Percentiles rank a stretch among this genome's conserved stretches.
These are phyloP conservation scores for Trichacis sp. DNA, from an alignment of 2,888 invertebrate genomes.

Conservation along the genomic window DNA sequence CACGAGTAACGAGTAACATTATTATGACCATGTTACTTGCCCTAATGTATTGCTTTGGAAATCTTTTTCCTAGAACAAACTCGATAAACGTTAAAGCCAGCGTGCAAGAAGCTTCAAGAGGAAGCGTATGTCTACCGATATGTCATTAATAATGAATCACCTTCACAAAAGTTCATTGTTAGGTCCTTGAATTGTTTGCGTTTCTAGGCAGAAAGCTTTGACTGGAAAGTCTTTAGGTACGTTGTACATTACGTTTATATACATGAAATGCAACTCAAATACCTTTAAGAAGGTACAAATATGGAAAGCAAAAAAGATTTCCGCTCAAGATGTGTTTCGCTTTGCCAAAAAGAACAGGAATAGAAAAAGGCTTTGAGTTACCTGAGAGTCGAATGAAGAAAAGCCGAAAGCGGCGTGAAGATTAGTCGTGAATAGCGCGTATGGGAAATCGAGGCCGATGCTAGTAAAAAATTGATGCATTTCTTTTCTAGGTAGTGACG, in stretches of 20 bases:
- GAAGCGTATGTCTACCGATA: constrained; percentile 50
- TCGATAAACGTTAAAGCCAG: constrained; percentile 41
- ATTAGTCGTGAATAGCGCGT: too few species aligned
- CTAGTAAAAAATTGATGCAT: too few species aligned
- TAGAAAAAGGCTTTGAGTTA: background rate
- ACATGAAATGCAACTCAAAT: constrained; percentile 7
- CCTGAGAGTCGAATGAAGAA: background rate
- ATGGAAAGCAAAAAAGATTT: background rate
- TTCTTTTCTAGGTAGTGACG: too few species aligned
- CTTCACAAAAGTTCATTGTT: constrained; percentile 57
- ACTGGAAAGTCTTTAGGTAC: constrained; percentile 33
- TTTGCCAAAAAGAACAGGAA: background rate
- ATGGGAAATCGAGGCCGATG: too few species aligned
- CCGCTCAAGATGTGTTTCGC: too few species aligned
- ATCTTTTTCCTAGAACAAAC: constrained; percentile 49
- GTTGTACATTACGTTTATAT: constrained; percentile 25
- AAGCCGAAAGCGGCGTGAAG: background rate
- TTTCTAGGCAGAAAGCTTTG: constrained; percentile 38
- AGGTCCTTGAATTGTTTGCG: constrained; percentile 53
- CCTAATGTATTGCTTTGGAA: constrained; percentile 53
- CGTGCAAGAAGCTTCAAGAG: constrained; percentile 42
- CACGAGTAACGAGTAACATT: constrained; percentile 43
- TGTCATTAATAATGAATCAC: constrained; percentile 50
- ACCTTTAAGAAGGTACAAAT: background rate
- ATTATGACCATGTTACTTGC: constrained; percentile 43